Percentiles rank a stretch among this genome's conserved stretches.
These are phyloP conservation scores for Cenopis cana DNA, from an alignment of 2,888 invertebrate genomes.

Conservation along the genomic window DNA sequence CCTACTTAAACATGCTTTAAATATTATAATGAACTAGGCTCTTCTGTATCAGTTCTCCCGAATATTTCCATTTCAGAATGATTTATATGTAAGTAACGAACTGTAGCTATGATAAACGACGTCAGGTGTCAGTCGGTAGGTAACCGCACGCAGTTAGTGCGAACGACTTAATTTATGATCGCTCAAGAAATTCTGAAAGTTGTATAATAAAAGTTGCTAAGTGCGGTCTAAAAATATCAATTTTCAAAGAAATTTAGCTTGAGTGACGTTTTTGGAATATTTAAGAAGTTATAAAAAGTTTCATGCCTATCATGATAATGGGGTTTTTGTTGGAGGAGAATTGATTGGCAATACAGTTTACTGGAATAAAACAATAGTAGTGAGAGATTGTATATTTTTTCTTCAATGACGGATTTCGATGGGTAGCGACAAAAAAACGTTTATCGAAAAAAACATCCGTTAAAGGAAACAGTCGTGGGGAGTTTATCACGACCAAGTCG, in stretches of 20 bases:
- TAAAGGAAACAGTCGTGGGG: no score
- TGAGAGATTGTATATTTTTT: no score
- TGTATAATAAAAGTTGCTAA: conserved; percentile 39
- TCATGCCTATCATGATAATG: conserved; percentile 19
- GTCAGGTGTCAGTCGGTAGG: conserved; percentile 40
- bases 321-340: conserved; percentile 5
- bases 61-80: conserved; percentile 27
- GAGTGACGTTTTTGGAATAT: conserved; percentile 13
- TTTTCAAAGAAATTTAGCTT: conserved; percentile 14
- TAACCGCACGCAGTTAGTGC: conserved; percentile 37
- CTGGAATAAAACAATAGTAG: no score
- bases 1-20: not conserved
- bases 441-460: no score
- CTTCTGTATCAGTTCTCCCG: not conserved
- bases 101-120: conserved; percentile 37
- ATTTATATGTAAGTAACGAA: conserved; percentile 39
- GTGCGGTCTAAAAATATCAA: conserved; percentile 38
- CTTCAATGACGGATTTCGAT: no score
- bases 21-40: not conserved
- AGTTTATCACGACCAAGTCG: no score
- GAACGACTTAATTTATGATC: conserved; percentile 43
- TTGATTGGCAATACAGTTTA: no score
- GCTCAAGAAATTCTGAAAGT: conserved; percentile 31
- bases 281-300: conserved; percentile 28
- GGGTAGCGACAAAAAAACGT: no score